Evolutionary conservation across 2,888 invertebrate species (phyloP).

Genomic region (Prosapia bicincta): DNA sequence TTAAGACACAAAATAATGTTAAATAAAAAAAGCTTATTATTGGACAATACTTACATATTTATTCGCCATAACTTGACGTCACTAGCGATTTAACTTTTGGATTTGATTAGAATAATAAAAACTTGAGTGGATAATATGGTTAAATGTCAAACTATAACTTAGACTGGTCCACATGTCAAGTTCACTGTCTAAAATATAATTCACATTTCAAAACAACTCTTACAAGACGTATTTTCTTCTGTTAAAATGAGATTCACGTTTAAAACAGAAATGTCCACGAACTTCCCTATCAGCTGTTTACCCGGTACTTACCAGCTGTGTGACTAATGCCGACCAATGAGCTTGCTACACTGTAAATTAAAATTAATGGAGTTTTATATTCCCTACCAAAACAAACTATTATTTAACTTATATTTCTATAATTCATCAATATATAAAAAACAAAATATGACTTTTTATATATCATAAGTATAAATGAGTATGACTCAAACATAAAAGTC

Average conservation of each 20-base stretch:
- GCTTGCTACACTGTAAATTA: background rate
- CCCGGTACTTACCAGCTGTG: slow-evolving; percentile 15
- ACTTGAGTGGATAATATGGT: too few relatives aligned
- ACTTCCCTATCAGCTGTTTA: slow-evolving; percentile 13
- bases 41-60: slow-evolving; percentile 33
- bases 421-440: background rate
- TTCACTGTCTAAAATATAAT: background rate
- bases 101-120: background rate
- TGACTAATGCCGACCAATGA: slow-evolving; percentile 11
- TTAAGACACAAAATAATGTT: background rate
- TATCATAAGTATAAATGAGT: too few relatives aligned
- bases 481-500: too few relatives aligned
- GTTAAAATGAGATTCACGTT: background rate
- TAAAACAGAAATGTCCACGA: background rate
- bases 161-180: background rate
- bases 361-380: slow-evolving; percentile 2
- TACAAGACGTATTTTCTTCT: background rate
- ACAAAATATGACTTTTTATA: too few relatives aligned
- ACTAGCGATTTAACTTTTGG: background rate
- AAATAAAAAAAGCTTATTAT: slow-evolving; percentile 6
- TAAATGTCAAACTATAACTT: too few relatives aligned
- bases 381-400: background rate
- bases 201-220: background rate
- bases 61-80: slow-evolving; percentile 33
- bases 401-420: background rate